Evolutionary conservation across 2,113 vertebrate species (phyloP).

Genomic region (Hirundichthys speculiger): DNA sequence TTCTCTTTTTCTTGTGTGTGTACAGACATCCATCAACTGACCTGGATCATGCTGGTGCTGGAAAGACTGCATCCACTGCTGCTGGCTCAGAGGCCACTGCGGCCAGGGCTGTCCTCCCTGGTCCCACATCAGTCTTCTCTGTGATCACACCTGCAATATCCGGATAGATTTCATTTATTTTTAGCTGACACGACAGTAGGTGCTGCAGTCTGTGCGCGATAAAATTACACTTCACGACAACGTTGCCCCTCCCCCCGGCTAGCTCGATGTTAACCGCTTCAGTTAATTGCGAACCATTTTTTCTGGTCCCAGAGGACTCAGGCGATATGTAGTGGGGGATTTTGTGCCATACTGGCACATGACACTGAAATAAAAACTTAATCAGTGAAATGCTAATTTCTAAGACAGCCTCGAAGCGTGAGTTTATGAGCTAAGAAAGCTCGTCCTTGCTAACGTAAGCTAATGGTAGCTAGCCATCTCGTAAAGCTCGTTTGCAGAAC

Average conservation of each 20-base stretch:
- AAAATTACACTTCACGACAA: no score
- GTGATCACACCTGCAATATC: conserved; percentile 33
- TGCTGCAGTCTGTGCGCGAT: not conserved
- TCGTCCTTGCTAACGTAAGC: conserved; percentile 38
- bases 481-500: not conserved
- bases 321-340: accelerated
- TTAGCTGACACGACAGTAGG: not conserved
- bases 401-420: not conserved
- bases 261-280: not conserved
- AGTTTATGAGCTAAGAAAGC: conserved; percentile 14
- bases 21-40: conserved; percentile 71
- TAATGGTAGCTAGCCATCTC: conserved; percentile 31
- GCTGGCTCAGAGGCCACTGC: conserved; percentile 98
- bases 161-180: not conserved
- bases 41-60: conserved; percentile 98
- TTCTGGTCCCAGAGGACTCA: not conserved
- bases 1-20: not conserved
- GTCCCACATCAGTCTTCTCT: conserved; percentile 92
- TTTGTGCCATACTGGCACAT: not conserved
- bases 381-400: not conserved
- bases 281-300: not conserved
- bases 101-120: conserved; percentile 99
- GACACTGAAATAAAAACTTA: not conserved
- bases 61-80: conserved; percentile 99
- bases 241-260: no score